Evolutionary conservation across 2,113 vertebrate species (phyloP).

Genomic region (Cacatua alba): DNA sequence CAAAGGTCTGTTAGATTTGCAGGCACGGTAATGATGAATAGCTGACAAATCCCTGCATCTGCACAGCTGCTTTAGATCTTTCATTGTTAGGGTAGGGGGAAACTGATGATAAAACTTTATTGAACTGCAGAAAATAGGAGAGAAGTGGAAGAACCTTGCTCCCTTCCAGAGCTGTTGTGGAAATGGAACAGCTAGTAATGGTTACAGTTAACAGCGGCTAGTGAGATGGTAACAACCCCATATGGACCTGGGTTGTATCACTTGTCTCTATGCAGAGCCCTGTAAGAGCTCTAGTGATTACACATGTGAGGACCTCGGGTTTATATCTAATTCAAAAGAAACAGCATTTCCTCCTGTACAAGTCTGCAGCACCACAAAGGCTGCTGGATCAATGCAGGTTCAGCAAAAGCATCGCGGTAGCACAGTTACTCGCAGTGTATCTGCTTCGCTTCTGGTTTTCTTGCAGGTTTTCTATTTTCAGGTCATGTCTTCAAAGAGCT

Average conservation of each 20-base stretch:
- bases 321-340: not conserved
- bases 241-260: not conserved
- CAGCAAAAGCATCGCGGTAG: not conserved
- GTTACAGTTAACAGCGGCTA: not conserved
- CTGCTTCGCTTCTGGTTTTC: not conserved
- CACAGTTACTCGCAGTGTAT: fast-evolving
- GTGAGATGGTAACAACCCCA: not conserved
- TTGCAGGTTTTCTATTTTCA: not conserved
- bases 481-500: not conserved
- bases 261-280: not conserved
- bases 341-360: not conserved
- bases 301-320: not conserved
- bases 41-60: not conserved
- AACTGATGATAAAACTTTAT: not conserved
- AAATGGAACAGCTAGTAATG: not conserved
- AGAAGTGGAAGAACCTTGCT: not conserved
- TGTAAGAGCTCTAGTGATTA: not conserved
- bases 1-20: conserved; percentile 7
- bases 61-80: not conserved
- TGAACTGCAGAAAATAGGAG: not conserved
- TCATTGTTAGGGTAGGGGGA: not conserved
- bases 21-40: not conserved
- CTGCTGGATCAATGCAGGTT: not conserved
- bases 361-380: not conserved
- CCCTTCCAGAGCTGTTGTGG: not conserved